Base-by-base conservation (phyloP, 2,113 vertebrate species). In the Microtus montanus region DNA sequence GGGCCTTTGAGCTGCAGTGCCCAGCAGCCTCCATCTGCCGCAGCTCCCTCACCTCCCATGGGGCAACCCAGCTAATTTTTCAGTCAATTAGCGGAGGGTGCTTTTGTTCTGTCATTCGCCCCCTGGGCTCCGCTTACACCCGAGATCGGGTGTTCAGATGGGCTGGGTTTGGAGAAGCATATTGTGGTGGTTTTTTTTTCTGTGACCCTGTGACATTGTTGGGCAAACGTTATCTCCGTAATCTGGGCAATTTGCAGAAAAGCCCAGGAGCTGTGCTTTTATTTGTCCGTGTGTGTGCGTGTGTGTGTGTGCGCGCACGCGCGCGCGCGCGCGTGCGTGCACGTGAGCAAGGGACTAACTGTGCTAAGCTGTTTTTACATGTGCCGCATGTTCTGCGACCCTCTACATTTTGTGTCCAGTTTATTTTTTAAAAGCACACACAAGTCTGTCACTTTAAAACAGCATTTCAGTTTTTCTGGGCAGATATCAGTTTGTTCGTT, bases 71-170 rank as follows among this genome's bases (percentile, higher is more conserved):
- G 99, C 99, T 99, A 99, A 99, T 99, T 99, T 99, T 99, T 99
- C 99, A 99, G 99, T 99, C 99, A 99, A 99, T 99, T 99, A 99
- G 99, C 99, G 99, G 99, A 99, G 99, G 99, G 98, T 97, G 98
- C 99, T 99, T 99, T 99, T 99, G 99, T 99, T 99, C 99, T 98
- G 98, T 98, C 96, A 97, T 91, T 82, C 97, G 96, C 98, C 99
- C 99, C 98, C 98, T 98, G 98, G 99, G 99, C 98, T 99, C 98
- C 97, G 97, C 98, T 99, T 99, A 99, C 98, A 97, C 97, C 63
- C 9, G 80, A 85, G 87, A 38, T 63, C 79, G 4, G 95, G 97
- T 92, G 97, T 98, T 99, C 98, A 98, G 98, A 99, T 98, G 98
- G 97, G 98, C 95, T 92, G 97, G 98, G 97, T 96, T 98, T 99